These are phyloP conservation scores for Lumbricus terrestris DNA, from an alignment of 2,888 invertebrate genomes.

Conservation along the genomic window DNA sequence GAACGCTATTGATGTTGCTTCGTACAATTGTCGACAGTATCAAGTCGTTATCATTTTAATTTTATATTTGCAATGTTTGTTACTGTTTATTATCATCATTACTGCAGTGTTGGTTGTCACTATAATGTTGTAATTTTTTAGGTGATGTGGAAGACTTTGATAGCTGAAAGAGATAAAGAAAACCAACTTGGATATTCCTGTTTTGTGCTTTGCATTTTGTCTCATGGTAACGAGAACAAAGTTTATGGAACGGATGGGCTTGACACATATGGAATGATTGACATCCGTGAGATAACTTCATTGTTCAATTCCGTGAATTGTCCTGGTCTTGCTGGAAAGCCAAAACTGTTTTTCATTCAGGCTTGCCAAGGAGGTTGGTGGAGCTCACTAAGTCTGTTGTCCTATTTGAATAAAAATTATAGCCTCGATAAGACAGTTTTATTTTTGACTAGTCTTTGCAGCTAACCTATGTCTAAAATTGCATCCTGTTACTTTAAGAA, in stretches of 20 bases:
- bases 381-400: neutral
- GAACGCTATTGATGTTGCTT: too few relatives aligned
- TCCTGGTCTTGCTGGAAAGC: conserved; percentile 11
- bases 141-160: neutral
- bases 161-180: neutral
- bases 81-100: neutral
- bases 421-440: neutral
- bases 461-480: too few relatives aligned
- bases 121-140: neutral
- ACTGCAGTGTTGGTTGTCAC: neutral
- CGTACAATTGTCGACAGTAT: too few relatives aligned
- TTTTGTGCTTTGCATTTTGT: neutral
- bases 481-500: too few relatives aligned
- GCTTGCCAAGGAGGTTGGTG: conserved; percentile 10
- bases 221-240: neutral
- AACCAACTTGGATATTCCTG: neutral
- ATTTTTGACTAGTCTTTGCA: too few relatives aligned
- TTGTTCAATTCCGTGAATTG: neutral
- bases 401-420: neutral
- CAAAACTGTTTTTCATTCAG: conserved; percentile 9
- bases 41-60: too few relatives aligned
- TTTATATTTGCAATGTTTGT: too few relatives aligned
- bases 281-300: neutral
- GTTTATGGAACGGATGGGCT: conserved; percentile 3
- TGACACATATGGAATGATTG: neutral